Evolutionary conservation across 1,140 invertebrate species (phyloP).

Genomic region (Drosophila guanche): DNA sequence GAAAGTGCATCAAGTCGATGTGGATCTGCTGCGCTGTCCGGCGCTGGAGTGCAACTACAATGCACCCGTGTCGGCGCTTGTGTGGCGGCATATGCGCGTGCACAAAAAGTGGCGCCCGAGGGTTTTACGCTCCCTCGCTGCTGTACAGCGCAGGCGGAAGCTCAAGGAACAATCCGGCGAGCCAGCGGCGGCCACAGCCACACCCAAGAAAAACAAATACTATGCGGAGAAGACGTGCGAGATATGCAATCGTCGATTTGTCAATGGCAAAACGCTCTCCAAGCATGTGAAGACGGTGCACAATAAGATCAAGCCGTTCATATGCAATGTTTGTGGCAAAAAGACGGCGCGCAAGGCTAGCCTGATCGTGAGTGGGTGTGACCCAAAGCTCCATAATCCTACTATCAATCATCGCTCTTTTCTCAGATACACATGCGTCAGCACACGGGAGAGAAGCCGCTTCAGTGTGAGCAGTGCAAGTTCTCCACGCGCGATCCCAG

Average conservation of each 20-base stretch:
- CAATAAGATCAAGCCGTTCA: conserved; percentile 90
- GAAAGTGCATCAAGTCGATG: conserved; percentile 87
- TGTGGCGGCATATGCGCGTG: conserved; percentile 79
- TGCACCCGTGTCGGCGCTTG: conserved; percentile 83
- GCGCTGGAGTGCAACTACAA: conserved; percentile 87
- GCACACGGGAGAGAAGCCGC: conserved; percentile 87
- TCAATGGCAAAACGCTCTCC: conserved; percentile 89
- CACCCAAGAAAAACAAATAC: conserved; percentile 83
- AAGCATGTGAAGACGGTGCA: conserved; percentile 92
- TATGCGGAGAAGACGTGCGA: conserved; percentile 88
- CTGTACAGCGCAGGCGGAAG: conserved; percentile 51
- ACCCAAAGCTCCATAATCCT: neutral
- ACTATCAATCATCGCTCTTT: neutral
- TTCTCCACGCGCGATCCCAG: conserved; percentile 81
- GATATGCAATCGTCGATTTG: conserved; percentile 88
- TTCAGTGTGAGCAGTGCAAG: conserved; percentile 73
- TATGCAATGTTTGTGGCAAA: conserved; percentile 90
- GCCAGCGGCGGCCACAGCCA: neutral
- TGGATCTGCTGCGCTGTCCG: conserved; percentile 87
- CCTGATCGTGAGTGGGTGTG: conserved; percentile 85
- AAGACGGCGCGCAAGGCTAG: conserved; percentile 88
- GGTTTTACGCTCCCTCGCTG: conserved; percentile 59
- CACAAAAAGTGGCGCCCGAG: conserved; percentile 70
- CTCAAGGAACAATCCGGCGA: conserved; percentile 37
- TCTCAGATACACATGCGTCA: conserved; percentile 88